Evolutionary conservation across 1,140 invertebrate genomes (phyloP), one percentile per base, ranked within the genome.

Genomic region (Nasonia vitripennis): DNA sequence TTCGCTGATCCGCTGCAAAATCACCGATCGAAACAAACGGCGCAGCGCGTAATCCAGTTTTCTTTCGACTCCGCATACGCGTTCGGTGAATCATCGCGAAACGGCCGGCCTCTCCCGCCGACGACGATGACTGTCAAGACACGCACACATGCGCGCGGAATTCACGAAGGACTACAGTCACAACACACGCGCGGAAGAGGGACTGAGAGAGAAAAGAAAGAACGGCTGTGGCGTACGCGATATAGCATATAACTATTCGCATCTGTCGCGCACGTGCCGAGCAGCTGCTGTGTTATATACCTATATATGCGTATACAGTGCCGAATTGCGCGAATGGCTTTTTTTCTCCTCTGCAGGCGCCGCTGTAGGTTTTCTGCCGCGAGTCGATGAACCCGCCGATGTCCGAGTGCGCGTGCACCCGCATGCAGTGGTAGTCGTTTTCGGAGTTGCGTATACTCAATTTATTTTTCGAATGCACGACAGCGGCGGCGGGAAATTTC

Each of bases 261-360:
- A 83, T 83, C 73, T 83, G 74, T 78, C 74, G 82, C 45, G 55
- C 82, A 83, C 74, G 45, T 78, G 73, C 11, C 45, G 12, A 45
- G 2, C 37, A 48, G n/a, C 37, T 70, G 67, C 11, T 41, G 31
- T 80, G 0, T 70, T 7, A 17, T 23, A 23, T 31, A 17, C 68
- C 68, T 70, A 14, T 27, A 70, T 17, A 23, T 23, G 27, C 2
- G 27, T 5, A 9, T 45, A 11, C 41, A 0, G 5, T 45, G n/a
- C n/a, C 68, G 27, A 31, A 23, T 70, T 17, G 68, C 48, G 48
- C 12, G 48, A 51, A 51, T 51, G 48, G 14, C 48, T 5, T 5
- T 51, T 51, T 51, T 51, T 51, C 41, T 45, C 10, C 41, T 45
- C 41, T 11, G 41, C 41, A 45, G 41, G 41, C 41, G 41, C 41